phyloP scores from a whole-genome alignment of 2,888 invertebrate genomes.

The Dioctria rufipes region DNA sequence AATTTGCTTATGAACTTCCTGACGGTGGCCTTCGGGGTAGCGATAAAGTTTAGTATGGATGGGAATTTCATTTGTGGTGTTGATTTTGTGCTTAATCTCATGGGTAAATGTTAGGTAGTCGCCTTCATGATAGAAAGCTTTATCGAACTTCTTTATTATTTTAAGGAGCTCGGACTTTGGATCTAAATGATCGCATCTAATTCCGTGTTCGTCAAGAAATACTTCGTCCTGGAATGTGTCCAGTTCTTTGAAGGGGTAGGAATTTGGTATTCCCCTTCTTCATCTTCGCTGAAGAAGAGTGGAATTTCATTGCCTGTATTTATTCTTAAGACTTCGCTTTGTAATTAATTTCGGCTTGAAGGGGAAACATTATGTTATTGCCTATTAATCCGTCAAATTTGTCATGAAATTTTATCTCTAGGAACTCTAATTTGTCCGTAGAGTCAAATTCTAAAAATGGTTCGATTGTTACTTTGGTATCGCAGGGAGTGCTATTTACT shows the following conservation, averaged over 20 bases:
- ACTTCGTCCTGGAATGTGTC: too few relatives aligned
- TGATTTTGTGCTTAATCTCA: too few relatives aligned
- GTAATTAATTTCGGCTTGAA: conserved; percentile 13
- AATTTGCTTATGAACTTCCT: conserved; percentile 35
- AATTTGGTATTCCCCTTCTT: background rate
- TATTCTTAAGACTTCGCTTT: background rate
- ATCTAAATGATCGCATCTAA: conserved; percentile 22
- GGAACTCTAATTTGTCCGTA: conserved; percentile 1
- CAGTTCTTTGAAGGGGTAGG: too few relatives aligned
- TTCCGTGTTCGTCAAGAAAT: too few relatives aligned
- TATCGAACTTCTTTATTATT: conserved; percentile 35
- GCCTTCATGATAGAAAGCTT: conserved; percentile 46
- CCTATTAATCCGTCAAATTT: conserved; percentile 2
- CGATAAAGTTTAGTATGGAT: conserved; percentile 56
- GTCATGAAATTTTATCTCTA: background rate
- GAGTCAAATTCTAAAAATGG: background rate
- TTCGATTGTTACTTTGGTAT: too few relatives aligned
- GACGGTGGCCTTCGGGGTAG: conserved; percentile 50
- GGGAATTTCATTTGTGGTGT: background rate
- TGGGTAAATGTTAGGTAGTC: conserved; percentile 3
- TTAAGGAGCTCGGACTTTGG: background rate
- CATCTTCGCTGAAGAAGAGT: conserved; percentile 9
- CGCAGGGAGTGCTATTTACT: background rate
- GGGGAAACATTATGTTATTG: conserved; percentile 15
- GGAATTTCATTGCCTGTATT: conserved; percentile 21